Conservation (phyloP, 2,797 vertebrate genomes). For the Carapus acus region DNA sequence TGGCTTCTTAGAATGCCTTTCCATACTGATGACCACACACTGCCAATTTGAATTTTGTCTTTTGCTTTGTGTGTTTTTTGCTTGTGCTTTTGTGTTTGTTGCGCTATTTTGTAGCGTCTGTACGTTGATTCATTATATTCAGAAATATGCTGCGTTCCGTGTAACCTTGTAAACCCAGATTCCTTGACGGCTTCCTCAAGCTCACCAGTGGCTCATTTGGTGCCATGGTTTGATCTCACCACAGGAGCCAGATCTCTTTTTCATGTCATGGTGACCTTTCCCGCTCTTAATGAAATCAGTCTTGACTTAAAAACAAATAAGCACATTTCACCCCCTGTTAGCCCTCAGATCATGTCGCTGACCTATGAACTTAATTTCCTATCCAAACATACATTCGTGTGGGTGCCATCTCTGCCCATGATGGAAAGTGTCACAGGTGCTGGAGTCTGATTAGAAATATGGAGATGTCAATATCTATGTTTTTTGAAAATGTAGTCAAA, state of each 20-base stretch:
- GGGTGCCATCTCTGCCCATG: slow-evolving; percentile 47
- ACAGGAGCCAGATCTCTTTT: slow-evolving; percentile 63
- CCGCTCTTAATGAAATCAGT: slow-evolving; percentile 83
- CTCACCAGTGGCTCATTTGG: slow-evolving; percentile 34
- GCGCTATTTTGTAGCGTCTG: no score
- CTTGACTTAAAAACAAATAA: slow-evolving; percentile 88
- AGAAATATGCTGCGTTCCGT: slow-evolving; percentile 44
- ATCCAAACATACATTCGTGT: slow-evolving; percentile 85
- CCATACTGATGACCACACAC: slow-evolving; percentile 25
- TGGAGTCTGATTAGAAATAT: slow-evolving; percentile 73
- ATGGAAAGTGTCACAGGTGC: slow-evolving; percentile 74
- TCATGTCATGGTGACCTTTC: slow-evolving; percentile 85
- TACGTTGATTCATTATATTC: no score
- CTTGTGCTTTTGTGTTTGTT: slow-evolving; percentile 7
- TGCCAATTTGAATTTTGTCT: slow-evolving; percentile 7
- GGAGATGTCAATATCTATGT: slow-evolving; percentile 56
- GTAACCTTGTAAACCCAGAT: slow-evolving; percentile 50
- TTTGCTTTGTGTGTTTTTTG: neutral
- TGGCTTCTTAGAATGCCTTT: slow-evolving; percentile 35
- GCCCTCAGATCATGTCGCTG: slow-evolving; percentile 69
- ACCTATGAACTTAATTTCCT: slow-evolving; percentile 87
- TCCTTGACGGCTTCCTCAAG: slow-evolving; percentile 34
- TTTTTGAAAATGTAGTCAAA: slow-evolving; percentile 2
- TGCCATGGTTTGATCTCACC: slow-evolving; percentile 23
- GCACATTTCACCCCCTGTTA: slow-evolving; percentile 87